Conservation (phyloP, 2,888 invertebrate genomes). For the Drosophila prolongata region DNA sequence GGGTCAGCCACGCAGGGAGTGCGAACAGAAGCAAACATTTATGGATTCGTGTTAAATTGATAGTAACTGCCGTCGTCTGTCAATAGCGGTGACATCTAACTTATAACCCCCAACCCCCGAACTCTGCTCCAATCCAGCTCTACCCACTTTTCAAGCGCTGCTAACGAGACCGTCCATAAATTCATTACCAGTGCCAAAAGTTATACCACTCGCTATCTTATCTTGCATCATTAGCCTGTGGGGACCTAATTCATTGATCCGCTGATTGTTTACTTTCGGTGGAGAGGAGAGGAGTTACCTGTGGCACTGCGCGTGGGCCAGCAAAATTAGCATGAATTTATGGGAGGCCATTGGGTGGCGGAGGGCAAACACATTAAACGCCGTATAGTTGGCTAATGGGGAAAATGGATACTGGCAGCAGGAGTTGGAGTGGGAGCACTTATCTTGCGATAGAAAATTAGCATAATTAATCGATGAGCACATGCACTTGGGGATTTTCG, state of each 20-base stretch:
- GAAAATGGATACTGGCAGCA: conserved; percentile 8
- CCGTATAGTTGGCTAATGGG: conserved; percentile 29
- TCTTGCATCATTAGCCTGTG: conserved; percentile 51
- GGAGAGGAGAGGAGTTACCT: conserved; percentile 10
- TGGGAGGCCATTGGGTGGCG: background rate
- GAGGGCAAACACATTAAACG: conserved; percentile 40
- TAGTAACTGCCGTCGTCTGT: conserved; percentile 59
- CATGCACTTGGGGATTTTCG: conserved; percentile 19
- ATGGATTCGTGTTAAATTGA: conserved; percentile 70
- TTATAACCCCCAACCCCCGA: background rate
- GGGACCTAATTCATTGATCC: conserved; percentile 53
- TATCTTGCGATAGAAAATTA: conserved; percentile 26
- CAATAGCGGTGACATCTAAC: conserved; percentile 55
- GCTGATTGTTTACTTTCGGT: conserved; percentile 51
- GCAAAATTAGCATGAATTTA: conserved; percentile 35
- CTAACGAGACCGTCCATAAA: conserved; percentile 58
- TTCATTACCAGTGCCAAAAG: conserved; percentile 52
- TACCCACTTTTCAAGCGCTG: conserved; percentile 17
- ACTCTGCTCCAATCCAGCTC: conserved; percentile 4
- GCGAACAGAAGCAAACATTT: conserved; percentile 32
- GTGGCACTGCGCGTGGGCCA: conserved; percentile 15
- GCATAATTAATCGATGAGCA: conserved; percentile 32
- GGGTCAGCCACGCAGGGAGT: conserved; percentile 27
- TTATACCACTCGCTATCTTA: conserved; percentile 58
- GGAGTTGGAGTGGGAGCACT: conserved; percentile 9